Evolutionary conservation across 2,113 vertebrate species (phyloP).

Genomic region (Lontra canadensis): DNA sequence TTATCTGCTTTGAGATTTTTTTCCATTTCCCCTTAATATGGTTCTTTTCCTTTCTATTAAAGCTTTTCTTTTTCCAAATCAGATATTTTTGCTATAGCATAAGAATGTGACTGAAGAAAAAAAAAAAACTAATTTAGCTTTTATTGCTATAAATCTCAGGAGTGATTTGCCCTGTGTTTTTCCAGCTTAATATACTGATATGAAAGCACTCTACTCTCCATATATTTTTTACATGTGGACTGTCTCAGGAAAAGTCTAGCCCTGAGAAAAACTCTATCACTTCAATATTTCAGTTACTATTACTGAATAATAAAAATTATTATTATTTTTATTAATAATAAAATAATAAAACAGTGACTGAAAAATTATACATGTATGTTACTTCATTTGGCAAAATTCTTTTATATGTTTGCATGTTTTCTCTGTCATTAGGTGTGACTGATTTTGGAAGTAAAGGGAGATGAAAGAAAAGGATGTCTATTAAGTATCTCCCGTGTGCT

Average conservation of each 20-base stretch:
- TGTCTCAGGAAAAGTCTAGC: not conserved
- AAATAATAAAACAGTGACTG: not conserved
- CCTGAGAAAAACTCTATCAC: not conserved
- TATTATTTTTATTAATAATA: too few species aligned
- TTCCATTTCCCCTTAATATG: constrained; percentile 2
- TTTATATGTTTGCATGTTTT: constrained; percentile 1
- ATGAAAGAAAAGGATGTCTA: not conserved
- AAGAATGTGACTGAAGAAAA: constrained; percentile 8
- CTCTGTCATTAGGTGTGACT: not conserved
- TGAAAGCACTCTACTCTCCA: not conserved
- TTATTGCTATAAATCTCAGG: constrained; percentile 38
- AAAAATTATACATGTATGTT: not conserved
- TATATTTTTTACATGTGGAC: not conserved
- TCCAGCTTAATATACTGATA: not conserved
- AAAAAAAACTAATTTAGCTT: not conserved
- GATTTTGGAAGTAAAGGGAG: not conserved
- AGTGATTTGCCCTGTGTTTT: not conserved
- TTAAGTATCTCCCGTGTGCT: not conserved
- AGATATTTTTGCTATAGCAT: not conserved
- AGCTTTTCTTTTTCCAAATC: not conserved
- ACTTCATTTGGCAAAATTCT: constrained; percentile 40
- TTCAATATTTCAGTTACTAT: constrained; percentile 8
- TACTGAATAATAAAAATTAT: not conserved
- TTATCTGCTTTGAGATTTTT: not conserved
- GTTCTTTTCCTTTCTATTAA: constrained; percentile 10